Conservation (phyloP, 2,888 invertebrate species). For the Oscheius sp. region DNA sequence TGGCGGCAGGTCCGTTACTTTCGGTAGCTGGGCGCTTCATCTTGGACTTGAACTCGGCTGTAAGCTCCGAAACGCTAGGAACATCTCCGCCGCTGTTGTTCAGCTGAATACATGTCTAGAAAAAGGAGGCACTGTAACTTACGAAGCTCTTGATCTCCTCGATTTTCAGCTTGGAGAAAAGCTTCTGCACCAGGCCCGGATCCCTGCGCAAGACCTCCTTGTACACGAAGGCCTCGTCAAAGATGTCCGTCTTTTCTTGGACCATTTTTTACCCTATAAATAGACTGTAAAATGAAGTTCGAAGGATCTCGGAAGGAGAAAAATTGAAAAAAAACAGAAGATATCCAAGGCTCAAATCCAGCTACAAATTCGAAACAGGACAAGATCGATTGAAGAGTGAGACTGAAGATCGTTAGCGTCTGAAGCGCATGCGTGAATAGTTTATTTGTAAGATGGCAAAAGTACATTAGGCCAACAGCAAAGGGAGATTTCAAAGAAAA, state of each 20-base stretch:
- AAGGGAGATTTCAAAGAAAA: too few species aligned
- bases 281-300: not conserved
- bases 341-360: too few species aligned
- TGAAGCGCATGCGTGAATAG: too few species aligned
- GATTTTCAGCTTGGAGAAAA: conserved; percentile 47
- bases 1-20: conserved; percentile 10
- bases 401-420: too few species aligned
- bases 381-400: too few species aligned
- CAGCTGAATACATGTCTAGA: conserved; percentile 12
- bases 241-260: conserved; percentile 38
- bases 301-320: not conserved
- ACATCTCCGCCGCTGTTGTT: conserved; percentile 1
- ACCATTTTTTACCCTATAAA: conserved; percentile 16
- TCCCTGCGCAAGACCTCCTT: conserved; percentile 45
- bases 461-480: too few species aligned
- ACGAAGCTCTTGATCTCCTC: conserved; percentile 48
- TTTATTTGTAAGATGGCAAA: too few species aligned
- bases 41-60: not conserved
- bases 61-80: conserved; percentile 9
- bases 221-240: conserved; percentile 48
- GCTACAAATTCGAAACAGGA: too few species aligned
- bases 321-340: not conserved
- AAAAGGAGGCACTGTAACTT: conserved; percentile 23
- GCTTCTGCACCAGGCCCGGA: conserved; percentile 41
- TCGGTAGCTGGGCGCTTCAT: not conserved